A percentile compares a stretch with the other conserved stretches of the same genome.
These are phyloP conservation scores for Ennomos fuscantarius DNA, from an alignment of 2,888 invertebrate species.

Conservation along the genomic window DNA sequence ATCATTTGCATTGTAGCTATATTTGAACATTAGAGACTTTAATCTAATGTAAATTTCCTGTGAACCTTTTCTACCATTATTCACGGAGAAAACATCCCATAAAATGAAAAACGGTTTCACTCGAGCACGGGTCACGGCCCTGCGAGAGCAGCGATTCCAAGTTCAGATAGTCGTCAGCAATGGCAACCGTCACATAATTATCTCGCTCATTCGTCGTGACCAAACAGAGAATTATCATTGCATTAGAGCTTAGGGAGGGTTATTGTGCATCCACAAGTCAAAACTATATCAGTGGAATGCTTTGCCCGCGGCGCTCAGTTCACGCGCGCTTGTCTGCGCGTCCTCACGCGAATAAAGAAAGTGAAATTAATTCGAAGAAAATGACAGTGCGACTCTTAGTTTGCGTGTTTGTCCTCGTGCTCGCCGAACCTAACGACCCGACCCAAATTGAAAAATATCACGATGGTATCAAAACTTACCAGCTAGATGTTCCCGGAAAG, in stretches of 20 bases:
- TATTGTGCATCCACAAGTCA: constrained; percentile 77
- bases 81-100: constrained; percentile 71
- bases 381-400: constrained; percentile 71
- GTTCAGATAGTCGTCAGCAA: constrained; percentile 76
- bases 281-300: constrained; percentile 78
- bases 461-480: constrained; percentile 77
- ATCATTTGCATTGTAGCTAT: constrained; percentile 41
- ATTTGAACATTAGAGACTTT: constrained; percentile 41
- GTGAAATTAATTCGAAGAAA: constrained; percentile 74
- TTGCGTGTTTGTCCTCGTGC: constrained; percentile 60
- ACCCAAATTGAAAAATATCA: constrained; percentile 67
- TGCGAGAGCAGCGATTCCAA: constrained; percentile 76
- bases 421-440: constrained; percentile 61
- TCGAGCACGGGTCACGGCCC: constrained; percentile 75
- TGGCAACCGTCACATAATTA: constrained; percentile 80
- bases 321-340: constrained; percentile 68
- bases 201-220: constrained; percentile 82
- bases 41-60: constrained; percentile 52
- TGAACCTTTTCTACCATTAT: constrained; percentile 64
- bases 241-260: constrained; percentile 80
- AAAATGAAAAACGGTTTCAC: constrained; percentile 81
- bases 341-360: constrained; percentile 71
- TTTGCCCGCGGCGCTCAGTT: constrained; percentile 71
- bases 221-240: constrained; percentile 74
- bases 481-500: constrained; percentile 84